phyloP scores from a whole-genome alignment of 2,888 invertebrate species.

The Plagodis dolabraria region DNA sequence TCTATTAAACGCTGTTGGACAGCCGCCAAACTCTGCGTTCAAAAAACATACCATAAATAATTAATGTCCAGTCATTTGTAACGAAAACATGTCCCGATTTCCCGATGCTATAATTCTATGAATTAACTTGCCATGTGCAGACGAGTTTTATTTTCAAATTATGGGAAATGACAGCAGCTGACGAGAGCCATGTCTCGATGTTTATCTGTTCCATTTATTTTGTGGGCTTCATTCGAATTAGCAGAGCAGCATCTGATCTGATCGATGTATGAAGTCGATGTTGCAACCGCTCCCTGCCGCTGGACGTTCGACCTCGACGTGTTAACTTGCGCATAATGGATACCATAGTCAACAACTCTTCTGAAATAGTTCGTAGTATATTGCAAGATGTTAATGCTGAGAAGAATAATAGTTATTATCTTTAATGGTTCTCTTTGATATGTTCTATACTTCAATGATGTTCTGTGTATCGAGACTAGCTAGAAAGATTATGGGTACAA shows the following conservation, averaged over 20 bases:
- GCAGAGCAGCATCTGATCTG: slow-evolving; percentile 26
- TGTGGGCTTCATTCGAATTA: slow-evolving; percentile 32
- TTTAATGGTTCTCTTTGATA: too few relatives aligned
- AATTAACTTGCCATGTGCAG: slow-evolving; percentile 22
- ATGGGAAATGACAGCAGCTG: slow-evolving; percentile 26
- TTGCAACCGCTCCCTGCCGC: slow-evolving; percentile 14
- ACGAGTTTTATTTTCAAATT: slow-evolving; percentile 17
- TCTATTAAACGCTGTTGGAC: slow-evolving; percentile 6
- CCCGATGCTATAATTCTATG: slow-evolving; percentile 23
- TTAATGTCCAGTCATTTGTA: slow-evolving; percentile 15
- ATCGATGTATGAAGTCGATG: slow-evolving; percentile 16
- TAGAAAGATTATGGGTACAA: too few relatives aligned
- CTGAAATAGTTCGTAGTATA: background rate
- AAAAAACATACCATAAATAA: slow-evolving; percentile 16
- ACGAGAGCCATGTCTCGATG: slow-evolving; percentile 33
- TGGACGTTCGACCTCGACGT: too few relatives aligned
- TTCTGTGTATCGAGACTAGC: too few relatives aligned
- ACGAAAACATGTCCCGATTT: slow-evolving; percentile 23
- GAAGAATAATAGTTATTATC: too few relatives aligned
- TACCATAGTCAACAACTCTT: slow-evolving; percentile 20
- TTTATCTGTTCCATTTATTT: slow-evolving; percentile 48
- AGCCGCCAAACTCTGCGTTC: slow-evolving; percentile 10
- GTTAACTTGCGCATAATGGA: slow-evolving; percentile 18
- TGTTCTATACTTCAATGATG: too few relatives aligned
- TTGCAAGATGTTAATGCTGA: too few relatives aligned